Base-by-base conservation (phyloP, 2,888 invertebrate genomes). In the Microplitis deprimator region DNA sequence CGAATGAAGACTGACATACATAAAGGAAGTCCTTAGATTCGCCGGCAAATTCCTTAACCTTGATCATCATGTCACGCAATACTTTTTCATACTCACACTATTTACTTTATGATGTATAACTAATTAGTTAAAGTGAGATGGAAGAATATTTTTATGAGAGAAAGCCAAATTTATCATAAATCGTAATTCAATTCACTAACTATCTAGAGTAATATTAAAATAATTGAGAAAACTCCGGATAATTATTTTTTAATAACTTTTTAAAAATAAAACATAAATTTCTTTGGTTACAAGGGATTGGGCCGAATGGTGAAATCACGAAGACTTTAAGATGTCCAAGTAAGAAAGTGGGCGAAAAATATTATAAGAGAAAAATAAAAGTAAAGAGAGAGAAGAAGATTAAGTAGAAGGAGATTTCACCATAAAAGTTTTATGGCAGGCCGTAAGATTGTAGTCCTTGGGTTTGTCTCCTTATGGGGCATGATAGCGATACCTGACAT, bases 391-490 rank as follows among this genome's bases (percentile, higher is more conserved):
- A 29, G 41, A 68, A 39, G 50, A 67, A 29, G 8, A 70, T 60
- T 50, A 13, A 73, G 40, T 72, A 10, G 67, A 39, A 68, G 69
- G 50, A 73, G 41, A 75, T 74, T 70, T 68, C 69, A 73, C 65
- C 73, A 77, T 69, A 77, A 64, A 64, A 67, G 68, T 70, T 75
- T 78, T 78, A 78, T 78, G 72, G 78, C 67, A 61, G 70, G 78
- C 73, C 64, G 73, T 72, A 71, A 68, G 68, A 71, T 79, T 81
- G 79, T 79, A 78, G 78, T 81, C 77, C 78, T 79, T 79, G 75
- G 29, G 79, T 81, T 75, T 79, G 84, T 82, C 83, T 83, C 85
- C 85, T 85, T 85, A 84, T 85, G 84, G 83, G 84, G 85, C 82
- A 78, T 81, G 81, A 80, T 81, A 83, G 77, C 82, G 79, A 81